A percentile compares a stretch with the other conserved stretches of the same genome.
These are phyloP conservation scores for Amazona vittata DNA, from an alignment of 2,113 vertebrate species.

Conservation along the genomic window DNA sequence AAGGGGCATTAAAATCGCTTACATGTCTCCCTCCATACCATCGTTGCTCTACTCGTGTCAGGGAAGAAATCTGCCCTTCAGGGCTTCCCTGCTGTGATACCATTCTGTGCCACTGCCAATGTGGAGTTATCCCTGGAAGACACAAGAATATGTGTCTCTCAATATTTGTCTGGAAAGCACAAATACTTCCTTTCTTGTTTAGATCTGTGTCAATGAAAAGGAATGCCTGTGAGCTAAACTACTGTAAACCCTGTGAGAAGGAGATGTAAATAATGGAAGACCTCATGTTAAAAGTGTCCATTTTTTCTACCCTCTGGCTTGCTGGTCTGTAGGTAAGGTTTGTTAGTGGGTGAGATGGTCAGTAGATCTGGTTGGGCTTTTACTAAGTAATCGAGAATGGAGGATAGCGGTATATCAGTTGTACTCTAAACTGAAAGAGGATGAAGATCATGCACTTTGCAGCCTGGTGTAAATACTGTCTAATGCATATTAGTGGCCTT, in stretches of 20 bases:
- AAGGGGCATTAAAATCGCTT: background rate
- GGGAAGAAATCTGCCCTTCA: conserved; percentile 9
- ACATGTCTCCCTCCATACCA: background rate
- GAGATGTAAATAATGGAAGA: background rate
- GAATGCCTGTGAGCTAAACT: background rate
- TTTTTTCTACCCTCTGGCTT: background rate
- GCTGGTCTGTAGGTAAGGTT: background rate
- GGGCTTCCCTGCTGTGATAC: conserved; percentile 16
- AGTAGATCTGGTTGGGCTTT: background rate
- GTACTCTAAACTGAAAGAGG: background rate
- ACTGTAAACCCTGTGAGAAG: background rate
- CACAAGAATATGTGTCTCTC: background rate
- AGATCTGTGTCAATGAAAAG: background rate
- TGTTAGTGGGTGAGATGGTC: background rate
- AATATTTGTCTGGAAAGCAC: background rate
- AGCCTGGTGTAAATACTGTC: background rate
- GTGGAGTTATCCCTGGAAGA: background rate
- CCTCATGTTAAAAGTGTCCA: background rate
- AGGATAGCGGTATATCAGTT: background rate
- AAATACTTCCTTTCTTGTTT: background rate
- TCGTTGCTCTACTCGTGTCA: background rate
- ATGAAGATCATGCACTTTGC: background rate
- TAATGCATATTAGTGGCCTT: background rate
- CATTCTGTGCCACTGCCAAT: background rate
- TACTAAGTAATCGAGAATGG: background rate